phyloP scores from a whole-genome alignment of 2,113 vertebrate species.

The Marcusenius ussheri region DNA sequence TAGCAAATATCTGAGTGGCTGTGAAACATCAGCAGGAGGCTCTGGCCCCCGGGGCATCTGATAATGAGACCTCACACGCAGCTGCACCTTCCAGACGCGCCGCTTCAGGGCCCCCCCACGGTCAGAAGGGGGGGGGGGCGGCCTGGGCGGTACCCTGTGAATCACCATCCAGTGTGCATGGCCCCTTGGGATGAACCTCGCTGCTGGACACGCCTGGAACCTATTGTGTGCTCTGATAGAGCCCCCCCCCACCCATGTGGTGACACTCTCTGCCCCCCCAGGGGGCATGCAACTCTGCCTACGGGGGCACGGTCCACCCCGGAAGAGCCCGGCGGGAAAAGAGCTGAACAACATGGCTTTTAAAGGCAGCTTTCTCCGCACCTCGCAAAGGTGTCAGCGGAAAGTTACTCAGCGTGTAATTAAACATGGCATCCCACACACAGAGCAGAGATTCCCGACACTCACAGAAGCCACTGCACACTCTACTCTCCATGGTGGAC shows the following conservation, averaged over 20 bases:
- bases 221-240: neutral
- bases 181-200: neutral
- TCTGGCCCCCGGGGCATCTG: constrained; percentile 51
- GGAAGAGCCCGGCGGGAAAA: neutral
- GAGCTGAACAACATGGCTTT: neutral
- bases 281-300: neutral
- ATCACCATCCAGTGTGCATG: neutral
- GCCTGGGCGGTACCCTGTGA: neutral
- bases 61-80: constrained; percentile 72
- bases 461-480: neutral
- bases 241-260: neutral
- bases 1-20: constrained; percentile 53
- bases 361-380: neutral
- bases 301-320: neutral
- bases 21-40: constrained; percentile 57
- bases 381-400: neutral
- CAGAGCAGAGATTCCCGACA: neutral
- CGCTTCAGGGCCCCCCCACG: constrained; percentile 34
- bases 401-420: neutral
- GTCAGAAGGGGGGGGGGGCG: neutral
- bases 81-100: constrained; percentile 43
- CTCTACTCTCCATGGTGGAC: neutral
- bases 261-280: neutral
- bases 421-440: neutral
- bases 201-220: neutral